Conservation (phyloP, 2,888 invertebrate species). For the Diaprepes abbreviatus region DNA sequence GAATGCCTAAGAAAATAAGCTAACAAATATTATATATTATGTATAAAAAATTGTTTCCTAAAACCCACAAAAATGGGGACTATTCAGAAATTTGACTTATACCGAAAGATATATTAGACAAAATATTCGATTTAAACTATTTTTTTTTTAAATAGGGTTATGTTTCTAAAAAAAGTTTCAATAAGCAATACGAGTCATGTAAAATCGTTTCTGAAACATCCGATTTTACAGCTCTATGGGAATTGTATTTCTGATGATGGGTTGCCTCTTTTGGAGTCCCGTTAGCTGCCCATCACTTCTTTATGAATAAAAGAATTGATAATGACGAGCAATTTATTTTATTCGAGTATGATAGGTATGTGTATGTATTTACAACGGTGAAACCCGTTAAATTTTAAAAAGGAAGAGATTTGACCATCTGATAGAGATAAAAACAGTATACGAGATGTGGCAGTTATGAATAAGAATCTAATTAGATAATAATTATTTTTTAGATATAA, state of each 20-base stretch:
- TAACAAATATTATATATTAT: no score
- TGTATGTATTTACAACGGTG: neutral
- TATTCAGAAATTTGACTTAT: no score
- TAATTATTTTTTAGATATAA: neutral
- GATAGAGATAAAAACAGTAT: neutral
- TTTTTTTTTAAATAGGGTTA: no score
- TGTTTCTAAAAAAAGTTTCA: no score
- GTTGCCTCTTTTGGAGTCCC: slow-evolving; percentile 1
- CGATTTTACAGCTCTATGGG: neutral
- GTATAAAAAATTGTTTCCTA: no score
- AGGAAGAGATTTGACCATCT: neutral
- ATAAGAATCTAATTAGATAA: neutral
- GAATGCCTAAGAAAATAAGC: no score
- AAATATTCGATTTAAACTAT: no score
- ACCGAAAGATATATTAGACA: no score
- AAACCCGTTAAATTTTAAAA: slow-evolving; percentile 4
- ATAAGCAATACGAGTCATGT: no score
- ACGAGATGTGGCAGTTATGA: neutral
- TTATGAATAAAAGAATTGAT: slow-evolving; percentile 9
- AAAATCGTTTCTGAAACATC: slow-evolving; percentile 1
- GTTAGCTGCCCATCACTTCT: slow-evolving; percentile 18
- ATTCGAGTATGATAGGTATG: slow-evolving; percentile 10
- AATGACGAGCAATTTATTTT: slow-evolving; percentile 24
- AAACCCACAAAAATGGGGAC: no score
- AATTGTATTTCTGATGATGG: neutral